phyloP scores from a whole-genome alignment of 2,113 vertebrate genomes.

The Elaphurus davidianus region DNA sequence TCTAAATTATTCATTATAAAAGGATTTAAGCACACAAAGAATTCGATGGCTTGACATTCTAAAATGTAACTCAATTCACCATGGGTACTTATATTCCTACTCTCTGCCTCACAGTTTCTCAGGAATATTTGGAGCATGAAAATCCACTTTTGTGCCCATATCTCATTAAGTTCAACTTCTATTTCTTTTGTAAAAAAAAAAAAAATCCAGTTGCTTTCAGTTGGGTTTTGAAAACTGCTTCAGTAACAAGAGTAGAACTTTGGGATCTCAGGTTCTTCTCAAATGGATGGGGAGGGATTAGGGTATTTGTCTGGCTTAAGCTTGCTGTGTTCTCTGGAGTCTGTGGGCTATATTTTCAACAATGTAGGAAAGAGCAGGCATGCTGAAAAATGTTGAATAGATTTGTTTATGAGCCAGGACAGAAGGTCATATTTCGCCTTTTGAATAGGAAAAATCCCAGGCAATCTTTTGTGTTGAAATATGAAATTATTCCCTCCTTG shows the following conservation, averaged over 20 bases:
- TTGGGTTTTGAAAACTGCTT: neutral
- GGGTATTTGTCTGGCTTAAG: neutral
- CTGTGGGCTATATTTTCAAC: neutral
- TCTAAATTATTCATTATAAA: neutral
- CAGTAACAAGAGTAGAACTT: neutral
- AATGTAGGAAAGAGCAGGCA: neutral
- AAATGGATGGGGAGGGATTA: neutral
- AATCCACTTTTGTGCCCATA: neutral
- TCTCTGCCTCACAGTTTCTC: neutral
- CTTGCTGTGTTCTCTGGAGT: neutral
- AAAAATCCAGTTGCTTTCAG: neutral
- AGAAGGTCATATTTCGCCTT: conserved; percentile 44
- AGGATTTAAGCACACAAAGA: neutral
- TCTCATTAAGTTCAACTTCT: neutral
- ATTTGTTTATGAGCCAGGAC: conserved; percentile 43
- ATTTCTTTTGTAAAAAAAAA: neutral
- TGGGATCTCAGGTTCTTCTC: neutral
- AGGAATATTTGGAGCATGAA: neutral
- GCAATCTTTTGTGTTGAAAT: conserved; percentile 53
- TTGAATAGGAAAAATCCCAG: conserved; percentile 22
- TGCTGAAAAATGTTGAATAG: neutral
- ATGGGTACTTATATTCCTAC: neutral
- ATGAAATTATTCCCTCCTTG: conserved; percentile 54
- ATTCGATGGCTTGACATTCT: neutral
- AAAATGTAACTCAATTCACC: neutral